Evolutionary conservation across 1,140 invertebrate species (phyloP), one percentile per base, ranked within the genome.

Genomic region (Berghia stephanieae): DNA sequence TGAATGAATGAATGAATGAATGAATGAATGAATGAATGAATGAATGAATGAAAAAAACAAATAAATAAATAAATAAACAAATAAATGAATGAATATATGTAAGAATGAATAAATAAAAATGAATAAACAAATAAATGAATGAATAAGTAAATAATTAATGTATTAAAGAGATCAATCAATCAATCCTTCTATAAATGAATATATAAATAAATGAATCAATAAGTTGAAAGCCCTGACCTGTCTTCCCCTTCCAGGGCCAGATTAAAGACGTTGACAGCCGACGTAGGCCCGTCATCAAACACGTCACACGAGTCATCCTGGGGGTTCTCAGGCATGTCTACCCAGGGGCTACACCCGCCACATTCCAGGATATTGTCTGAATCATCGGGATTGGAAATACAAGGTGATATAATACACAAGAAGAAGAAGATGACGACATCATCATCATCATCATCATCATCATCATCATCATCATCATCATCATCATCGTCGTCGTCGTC

Each of bases 231-330:
- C 6, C n/a, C 40, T 4, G 3, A 75, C 72, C 72, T 75, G 44
- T 75, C 72, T 31, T 75, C 72, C 42, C 72, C 72, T 8, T 75
- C 72, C 31, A 75, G 34, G 36, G 72, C 72, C 44, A 75, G 42
- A 27, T 75, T 75, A 24, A 75, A 75, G 1, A 75, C 72, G 36
- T 75, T 75, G 38, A 75, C 63, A 21, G 72, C 72, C n/a, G 72
- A 75, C 27, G 52, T 63, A 5, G 55, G 72, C 1, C 72, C 72
- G 49, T 75, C 72, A 75, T 75, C 72, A 75, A 75, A 75, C 13
- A 75, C 72, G 44, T 75, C 72, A 44, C 10, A 24, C n/a, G 52
- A 75, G 24, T 75, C 72, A 63, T 75, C 72, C 21, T 34, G 34
- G 36, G 72, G 72, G 27, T 75, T 57, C 42, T n/a, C n/a, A 4